Evolutionary conservation across 2,113 vertebrate species (phyloP).

Genomic region (Oryzias celebensis): DNA sequence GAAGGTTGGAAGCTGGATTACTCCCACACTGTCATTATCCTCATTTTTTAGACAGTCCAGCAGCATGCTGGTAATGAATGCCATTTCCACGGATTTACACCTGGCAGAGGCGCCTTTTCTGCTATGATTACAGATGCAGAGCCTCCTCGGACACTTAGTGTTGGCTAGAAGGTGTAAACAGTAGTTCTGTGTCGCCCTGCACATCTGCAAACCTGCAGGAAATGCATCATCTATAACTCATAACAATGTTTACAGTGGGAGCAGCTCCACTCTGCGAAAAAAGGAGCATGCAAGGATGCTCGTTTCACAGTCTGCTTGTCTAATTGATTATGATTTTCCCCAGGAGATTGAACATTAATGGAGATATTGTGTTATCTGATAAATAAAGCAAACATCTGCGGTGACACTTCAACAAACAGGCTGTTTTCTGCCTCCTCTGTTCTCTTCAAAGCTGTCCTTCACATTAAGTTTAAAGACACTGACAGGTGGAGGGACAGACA

Average conservation of each 20-base stretch:
- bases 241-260: slow-evolving; percentile 47
- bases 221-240: slow-evolving; percentile 26
- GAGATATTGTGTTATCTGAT: slow-evolving; percentile 16
- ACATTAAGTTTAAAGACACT: slow-evolving; percentile 1
- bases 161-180: slow-evolving; percentile 51
- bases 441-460: not conserved
- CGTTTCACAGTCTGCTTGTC: slow-evolving; percentile 34
- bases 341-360: slow-evolving; percentile 29
- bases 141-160: slow-evolving; percentile 48
- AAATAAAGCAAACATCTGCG: slow-evolving; percentile 23
- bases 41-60: slow-evolving; percentile 55
- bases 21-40: slow-evolving; percentile 70
- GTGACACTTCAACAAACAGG: not conserved
- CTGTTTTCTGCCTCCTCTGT: not conserved
- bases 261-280: slow-evolving; percentile 1
- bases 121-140: slow-evolving; percentile 56
- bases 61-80: slow-evolving; percentile 61
- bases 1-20: slow-evolving; percentile 59
- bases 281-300: slow-evolving; percentile 18
- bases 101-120: slow-evolving; percentile 45
- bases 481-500: slow-evolving; percentile 4
- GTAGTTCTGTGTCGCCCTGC: slow-evolving; percentile 27
- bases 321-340: slow-evolving; percentile 36
- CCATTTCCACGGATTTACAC: slow-evolving; percentile 66
- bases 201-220: slow-evolving; percentile 37